phyloP scores from a whole-genome alignment of 2,888 invertebrate genomes.

The Drosophila paramelanica region DNA sequence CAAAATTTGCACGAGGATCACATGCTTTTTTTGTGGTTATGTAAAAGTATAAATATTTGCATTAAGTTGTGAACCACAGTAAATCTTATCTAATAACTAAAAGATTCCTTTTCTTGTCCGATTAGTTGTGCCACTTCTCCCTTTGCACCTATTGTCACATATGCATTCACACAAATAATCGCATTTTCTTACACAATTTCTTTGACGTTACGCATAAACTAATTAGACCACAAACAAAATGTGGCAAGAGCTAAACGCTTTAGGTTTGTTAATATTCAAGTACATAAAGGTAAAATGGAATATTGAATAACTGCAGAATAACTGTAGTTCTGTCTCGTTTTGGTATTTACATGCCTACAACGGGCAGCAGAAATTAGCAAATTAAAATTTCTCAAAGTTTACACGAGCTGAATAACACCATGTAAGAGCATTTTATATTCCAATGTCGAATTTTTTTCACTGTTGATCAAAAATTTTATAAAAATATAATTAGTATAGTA shows the following conservation, averaged over 20 bases:
- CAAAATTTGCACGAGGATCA: not conserved
- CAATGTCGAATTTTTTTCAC: too few species aligned
- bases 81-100: too few species aligned
- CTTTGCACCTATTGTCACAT: not conserved
- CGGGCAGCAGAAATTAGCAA: not conserved
- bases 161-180: slow-evolving; percentile 26
- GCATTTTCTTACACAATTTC: slow-evolving; percentile 28
- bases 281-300: not conserved
- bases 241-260: slow-evolving; percentile 13
- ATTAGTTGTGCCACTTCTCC: too few species aligned
- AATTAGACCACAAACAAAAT: slow-evolving; percentile 47
- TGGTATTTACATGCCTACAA: not conserved
- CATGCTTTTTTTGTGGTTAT: not conserved
- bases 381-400: not conserved
- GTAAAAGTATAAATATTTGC: not conserved
- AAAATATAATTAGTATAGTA: too few species aligned
- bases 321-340: not conserved
- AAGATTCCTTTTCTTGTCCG: too few species aligned
- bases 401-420: too few species aligned
- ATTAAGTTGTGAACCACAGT: too few species aligned
- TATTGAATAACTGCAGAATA: slow-evolving; percentile 4
- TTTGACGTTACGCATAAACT: slow-evolving; percentile 42
- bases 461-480: too few species aligned
- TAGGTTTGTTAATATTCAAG: slow-evolving; percentile 32
- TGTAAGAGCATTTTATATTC: too few species aligned